Conservation (phyloP, 2,113 vertebrate genomes). For the Martes martes region DNA sequence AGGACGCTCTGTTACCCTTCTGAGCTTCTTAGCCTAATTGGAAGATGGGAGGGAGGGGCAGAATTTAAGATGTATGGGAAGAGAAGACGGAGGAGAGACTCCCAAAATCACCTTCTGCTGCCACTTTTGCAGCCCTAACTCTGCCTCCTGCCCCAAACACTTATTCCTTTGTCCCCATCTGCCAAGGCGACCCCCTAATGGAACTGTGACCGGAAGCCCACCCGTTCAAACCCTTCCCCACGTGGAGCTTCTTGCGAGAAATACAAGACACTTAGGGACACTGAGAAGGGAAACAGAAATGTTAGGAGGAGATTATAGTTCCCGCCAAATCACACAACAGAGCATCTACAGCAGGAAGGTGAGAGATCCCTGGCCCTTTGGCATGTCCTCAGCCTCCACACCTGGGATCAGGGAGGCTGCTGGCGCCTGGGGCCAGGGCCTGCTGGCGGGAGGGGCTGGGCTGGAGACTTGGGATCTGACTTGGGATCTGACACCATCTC, state of each 20-base stretch:
- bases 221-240: not conserved
- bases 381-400: not conserved
- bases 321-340: not conserved
- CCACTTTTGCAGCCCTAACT: not conserved
- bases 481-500: not conserved
- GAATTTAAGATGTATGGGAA: not conserved
- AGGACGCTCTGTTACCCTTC: not conserved
- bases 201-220: not conserved
- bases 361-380: not conserved
- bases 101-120: not conserved
- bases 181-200: not conserved
- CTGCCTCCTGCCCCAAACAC: not conserved
- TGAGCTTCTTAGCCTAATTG: not conserved
- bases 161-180: not conserved
- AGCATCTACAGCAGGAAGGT: not conserved
- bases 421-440: not conserved
- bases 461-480: not conserved
- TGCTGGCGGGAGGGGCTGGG: not conserved
- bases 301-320: not conserved
- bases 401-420: fast-evolving
- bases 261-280: not conserved
- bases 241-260: not conserved
- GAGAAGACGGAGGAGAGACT: not conserved
- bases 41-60: not conserved
- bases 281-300: not conserved